Conservation (phyloP, 1,140 invertebrate genomes). For the Varroa destructor region DNA sequence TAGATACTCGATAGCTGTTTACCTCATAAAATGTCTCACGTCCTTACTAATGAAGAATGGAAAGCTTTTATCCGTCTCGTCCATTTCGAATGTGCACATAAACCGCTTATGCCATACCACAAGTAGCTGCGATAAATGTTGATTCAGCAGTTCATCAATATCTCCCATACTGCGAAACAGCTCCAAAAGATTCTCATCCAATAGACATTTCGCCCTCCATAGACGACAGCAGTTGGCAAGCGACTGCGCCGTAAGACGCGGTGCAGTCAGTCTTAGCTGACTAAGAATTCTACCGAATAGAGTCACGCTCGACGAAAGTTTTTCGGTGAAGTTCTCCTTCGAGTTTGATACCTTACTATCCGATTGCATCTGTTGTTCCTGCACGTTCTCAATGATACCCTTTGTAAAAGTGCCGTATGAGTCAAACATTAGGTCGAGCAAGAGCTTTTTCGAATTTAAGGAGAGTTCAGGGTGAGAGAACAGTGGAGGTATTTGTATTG, state of each 20-base stretch:
- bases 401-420: background rate
- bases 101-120: constrained; percentile 2
- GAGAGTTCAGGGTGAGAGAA: background rate
- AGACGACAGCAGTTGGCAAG: constrained; percentile 8
- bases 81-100: background rate
- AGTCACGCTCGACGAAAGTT: no score
- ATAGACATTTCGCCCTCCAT: background rate
- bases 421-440: constrained; percentile 23
- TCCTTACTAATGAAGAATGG: background rate
- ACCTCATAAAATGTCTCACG: background rate
- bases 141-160: background rate
- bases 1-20: no score
- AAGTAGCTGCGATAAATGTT: background rate
- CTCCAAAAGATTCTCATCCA: background rate
- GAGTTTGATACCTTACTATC: no score
- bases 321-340: no score
- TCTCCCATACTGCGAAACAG: background rate
- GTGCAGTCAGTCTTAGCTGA: no score
- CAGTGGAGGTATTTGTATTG: background rate
- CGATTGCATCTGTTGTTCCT: no score
- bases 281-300: no score
- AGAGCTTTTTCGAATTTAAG: background rate
- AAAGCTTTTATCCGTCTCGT: background rate
- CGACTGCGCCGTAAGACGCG: background rate
- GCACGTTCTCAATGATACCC: background rate